These are phyloP conservation scores for Caenorhabditis briggsae DNA, from an alignment of 1,140 invertebrate genomes.

Conservation along the genomic window DNA sequence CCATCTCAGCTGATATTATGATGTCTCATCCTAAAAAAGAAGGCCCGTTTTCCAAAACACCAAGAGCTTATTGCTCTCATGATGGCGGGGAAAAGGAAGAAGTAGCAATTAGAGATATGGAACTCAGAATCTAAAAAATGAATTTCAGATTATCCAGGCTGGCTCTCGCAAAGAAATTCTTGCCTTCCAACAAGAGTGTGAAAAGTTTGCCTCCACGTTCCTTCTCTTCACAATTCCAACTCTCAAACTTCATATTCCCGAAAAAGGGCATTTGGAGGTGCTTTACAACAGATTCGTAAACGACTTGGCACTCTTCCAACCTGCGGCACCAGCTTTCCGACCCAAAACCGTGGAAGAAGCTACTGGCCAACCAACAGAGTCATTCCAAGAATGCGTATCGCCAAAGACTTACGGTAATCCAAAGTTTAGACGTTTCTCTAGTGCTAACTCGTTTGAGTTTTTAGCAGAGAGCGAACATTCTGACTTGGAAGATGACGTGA, in stretches of 20 bases:
- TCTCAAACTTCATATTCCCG: conserved; percentile 42
- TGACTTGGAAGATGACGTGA: neutral
- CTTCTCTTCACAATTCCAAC: conserved; percentile 44
- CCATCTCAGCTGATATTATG: conserved; percentile 41
- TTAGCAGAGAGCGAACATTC: conserved; percentile 36
- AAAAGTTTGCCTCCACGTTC: conserved; percentile 15
- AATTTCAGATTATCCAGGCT: conserved; percentile 56
- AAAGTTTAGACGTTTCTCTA: neutral
- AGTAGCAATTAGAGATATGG: neutral
- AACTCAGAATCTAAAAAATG: neutral
- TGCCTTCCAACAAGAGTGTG: conserved; percentile 32
- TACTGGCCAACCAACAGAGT: neutral
- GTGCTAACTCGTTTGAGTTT: neutral
- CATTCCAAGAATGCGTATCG: conserved; percentile 35
- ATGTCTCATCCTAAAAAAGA: conserved; percentile 58
- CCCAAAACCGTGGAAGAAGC: neutral
- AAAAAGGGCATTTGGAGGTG: conserved; percentile 56
- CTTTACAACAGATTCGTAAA: conserved; percentile 65
- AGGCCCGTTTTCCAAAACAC: conserved; percentile 53
- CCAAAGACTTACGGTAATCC: conserved; percentile 30
- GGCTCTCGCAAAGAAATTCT: conserved; percentile 57
- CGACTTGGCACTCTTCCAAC: conserved; percentile 63
- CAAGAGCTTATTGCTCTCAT: conserved; percentile 18
- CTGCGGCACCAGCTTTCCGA: conserved; percentile 47
- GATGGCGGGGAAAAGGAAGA: conserved; percentile 39